Percentiles rank a stretch among this genome's conserved stretches.
Evolutionary conservation across 1,140 invertebrate genomes (phyloP).

Genomic region (Mizuhopecten yessoensis): DNA sequence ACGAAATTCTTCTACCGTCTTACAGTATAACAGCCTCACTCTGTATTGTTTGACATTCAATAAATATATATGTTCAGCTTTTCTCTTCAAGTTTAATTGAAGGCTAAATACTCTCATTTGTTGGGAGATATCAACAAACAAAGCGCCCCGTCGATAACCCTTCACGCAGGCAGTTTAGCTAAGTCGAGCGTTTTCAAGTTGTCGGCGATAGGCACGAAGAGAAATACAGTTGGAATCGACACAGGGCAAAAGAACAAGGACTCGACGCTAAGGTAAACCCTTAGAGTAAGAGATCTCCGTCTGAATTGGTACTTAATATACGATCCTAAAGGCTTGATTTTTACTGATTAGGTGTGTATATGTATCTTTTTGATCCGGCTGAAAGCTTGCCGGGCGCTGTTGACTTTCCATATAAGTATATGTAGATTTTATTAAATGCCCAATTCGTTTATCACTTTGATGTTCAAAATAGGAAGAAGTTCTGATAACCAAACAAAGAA

Average conservation of each 20-base stretch:
- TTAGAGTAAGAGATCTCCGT: conserved; percentile 32
- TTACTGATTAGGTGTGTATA: conserved; percentile 19
- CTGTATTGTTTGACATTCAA: conserved; percentile 24
- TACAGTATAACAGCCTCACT: conserved; percentile 6
- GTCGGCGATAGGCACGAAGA: conserved; percentile 30
- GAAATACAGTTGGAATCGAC: conserved; percentile 38
- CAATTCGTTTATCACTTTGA: conserved; percentile 3
- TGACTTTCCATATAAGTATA: conserved; percentile 10
- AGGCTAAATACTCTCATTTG: conserved; percentile 38
- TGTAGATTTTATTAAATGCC: conserved; percentile 35
- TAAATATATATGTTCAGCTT: conserved; percentile 36
- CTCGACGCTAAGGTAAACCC: conserved; percentile 21
- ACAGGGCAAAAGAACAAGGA: conserved; percentile 37
- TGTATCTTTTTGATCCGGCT: conserved; percentile 24
- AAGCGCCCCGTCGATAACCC: conserved; percentile 15
- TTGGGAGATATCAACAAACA: conserved; percentile 27
- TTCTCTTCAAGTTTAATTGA: conserved; percentile 39
- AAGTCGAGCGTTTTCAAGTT: conserved; percentile 38
- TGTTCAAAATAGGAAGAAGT: neutral
- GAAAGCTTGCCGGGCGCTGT: neutral
- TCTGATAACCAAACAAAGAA: conserved; percentile 5
- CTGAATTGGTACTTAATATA: conserved; percentile 21
- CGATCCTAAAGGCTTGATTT: conserved; percentile 22
- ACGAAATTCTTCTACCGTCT: conserved; percentile 29
- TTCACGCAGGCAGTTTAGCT: conserved; percentile 15